phyloP scores from a whole-genome alignment of 2,797 vertebrate genomes.

The Myiotriccus ornatus region DNA sequence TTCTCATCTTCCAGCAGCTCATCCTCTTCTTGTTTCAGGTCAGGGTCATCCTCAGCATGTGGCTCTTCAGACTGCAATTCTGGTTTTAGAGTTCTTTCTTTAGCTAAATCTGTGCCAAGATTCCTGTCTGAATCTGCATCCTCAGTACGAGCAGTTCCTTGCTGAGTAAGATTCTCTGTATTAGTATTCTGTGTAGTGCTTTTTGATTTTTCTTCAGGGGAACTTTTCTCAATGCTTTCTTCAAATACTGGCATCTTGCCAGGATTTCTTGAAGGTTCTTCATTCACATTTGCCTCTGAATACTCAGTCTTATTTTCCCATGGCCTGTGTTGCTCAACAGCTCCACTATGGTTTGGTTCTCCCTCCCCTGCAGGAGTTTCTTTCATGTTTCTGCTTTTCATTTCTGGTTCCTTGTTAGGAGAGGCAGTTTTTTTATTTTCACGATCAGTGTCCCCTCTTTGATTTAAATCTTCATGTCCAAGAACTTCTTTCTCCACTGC shows the following conservation, averaged over 20 bases:
- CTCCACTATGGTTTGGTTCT: neutral
- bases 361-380: neutral
- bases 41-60: constrained; percentile 30
- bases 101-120: neutral
- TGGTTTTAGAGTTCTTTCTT: neutral
- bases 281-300: neutral
- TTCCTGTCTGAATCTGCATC: neutral
- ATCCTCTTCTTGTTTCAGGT: constrained; percentile 51
- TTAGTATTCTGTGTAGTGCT: neutral
- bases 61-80: neutral
- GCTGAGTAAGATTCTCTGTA: neutral
- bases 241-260: neutral
- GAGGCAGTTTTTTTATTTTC: neutral
- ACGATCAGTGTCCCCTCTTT: neutral
- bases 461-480: neutral
- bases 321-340: neutral
- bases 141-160: neutral
- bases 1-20: constrained; percentile 93
- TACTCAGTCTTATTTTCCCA: neutral
- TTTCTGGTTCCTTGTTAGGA: neutral
- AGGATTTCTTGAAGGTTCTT: constrained; percentile 22
- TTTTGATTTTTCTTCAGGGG: neutral
- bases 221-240: neutral
- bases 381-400: neutral
- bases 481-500: neutral